These are phyloP conservation scores for Pollenia labialis DNA, from an alignment of 2,888 invertebrate species.

Conservation along the genomic window DNA sequence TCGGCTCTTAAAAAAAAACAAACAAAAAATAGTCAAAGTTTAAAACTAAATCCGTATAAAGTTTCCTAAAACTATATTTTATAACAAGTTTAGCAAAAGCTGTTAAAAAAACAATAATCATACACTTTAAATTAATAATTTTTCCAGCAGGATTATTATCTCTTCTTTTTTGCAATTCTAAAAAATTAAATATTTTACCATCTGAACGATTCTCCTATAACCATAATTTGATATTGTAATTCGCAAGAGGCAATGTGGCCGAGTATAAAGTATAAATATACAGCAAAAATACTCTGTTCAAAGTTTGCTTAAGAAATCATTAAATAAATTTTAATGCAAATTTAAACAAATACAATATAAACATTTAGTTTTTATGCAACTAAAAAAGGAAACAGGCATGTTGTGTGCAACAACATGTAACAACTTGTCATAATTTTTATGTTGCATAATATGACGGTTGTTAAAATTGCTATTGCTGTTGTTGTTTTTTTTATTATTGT, in stretches of 20 bases:
- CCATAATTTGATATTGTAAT: slow-evolving; percentile 37
- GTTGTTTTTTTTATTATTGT: not conserved
- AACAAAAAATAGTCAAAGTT: slow-evolving; percentile 15
- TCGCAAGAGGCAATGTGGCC: slow-evolving; percentile 23
- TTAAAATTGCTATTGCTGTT: slow-evolving; percentile 37
- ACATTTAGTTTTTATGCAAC: slow-evolving; percentile 55
- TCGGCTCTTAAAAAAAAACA: not conserved
- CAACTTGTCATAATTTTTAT: slow-evolving; percentile 71
- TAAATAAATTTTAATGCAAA: slow-evolving; percentile 66
- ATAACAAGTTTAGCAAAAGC: not conserved
- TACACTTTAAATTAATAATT: slow-evolving; percentile 1
- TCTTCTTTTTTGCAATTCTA: not conserved
- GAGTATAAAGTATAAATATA: slow-evolving; percentile 10
- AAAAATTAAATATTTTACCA: slow-evolving; percentile 32
- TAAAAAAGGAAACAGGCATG: slow-evolving; percentile 66
- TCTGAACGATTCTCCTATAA: slow-evolving; percentile 34
- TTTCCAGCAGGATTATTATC: not conserved
- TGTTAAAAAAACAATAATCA: not conserved
- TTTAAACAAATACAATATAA: slow-evolving; percentile 62
- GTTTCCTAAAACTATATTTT: slow-evolving; percentile 15
- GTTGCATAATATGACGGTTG: slow-evolving; percentile 65
- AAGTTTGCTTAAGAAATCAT: slow-evolving; percentile 45
- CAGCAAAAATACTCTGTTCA: slow-evolving; percentile 13
- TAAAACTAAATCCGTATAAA: slow-evolving; percentile 39
- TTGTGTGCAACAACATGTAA: slow-evolving; percentile 71